phyloP scores from a whole-genome alignment of 2,113 vertebrate species.

The Romanogobio albipinnatus region DNA sequence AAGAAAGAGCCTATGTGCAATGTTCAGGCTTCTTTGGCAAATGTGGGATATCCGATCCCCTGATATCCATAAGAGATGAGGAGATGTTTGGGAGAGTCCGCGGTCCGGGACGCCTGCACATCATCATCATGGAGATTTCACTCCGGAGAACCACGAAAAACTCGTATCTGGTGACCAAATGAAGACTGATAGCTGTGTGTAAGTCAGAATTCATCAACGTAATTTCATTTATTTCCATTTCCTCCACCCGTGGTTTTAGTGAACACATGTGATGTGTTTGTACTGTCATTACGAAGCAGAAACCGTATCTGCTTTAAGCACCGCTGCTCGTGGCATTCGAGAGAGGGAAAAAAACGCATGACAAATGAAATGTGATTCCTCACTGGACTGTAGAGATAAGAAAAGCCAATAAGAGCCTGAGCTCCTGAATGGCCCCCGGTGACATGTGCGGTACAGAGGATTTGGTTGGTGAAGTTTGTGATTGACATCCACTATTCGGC shows the following conservation, averaged over 20 bases:
- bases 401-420: constrained; percentile 78
- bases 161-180: neutral
- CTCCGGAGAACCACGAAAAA: constrained; percentile 6
- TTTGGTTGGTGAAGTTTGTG: constrained; percentile 74
- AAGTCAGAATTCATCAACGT: neutral
- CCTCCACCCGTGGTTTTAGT: neutral
- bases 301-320: constrained; percentile 50
- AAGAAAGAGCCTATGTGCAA: constrained; percentile 22
- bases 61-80: constrained; percentile 19
- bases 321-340: constrained; percentile 59
- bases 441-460: constrained; percentile 79
- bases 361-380: constrained; percentile 79
- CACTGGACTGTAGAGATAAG: constrained; percentile 78
- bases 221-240: constrained; percentile 20
- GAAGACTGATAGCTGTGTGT: constrained; percentile 4
- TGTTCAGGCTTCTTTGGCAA: constrained; percentile 14
- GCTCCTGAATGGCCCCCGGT: constrained; percentile 76
- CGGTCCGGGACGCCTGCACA: neutral
- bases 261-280: neutral
- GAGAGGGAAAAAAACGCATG: constrained; percentile 67
- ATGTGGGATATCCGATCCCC: constrained; percentile 18
- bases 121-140: constrained; percentile 24
- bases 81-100: constrained; percentile 10
- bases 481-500: constrained; percentile 72
- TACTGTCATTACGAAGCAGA: neutral